Evolutionary conservation across 2,113 vertebrate genomes (phyloP), one percentile per base, ranked within the genome.

Genomic region (human (Homo sapiens)): DNA sequence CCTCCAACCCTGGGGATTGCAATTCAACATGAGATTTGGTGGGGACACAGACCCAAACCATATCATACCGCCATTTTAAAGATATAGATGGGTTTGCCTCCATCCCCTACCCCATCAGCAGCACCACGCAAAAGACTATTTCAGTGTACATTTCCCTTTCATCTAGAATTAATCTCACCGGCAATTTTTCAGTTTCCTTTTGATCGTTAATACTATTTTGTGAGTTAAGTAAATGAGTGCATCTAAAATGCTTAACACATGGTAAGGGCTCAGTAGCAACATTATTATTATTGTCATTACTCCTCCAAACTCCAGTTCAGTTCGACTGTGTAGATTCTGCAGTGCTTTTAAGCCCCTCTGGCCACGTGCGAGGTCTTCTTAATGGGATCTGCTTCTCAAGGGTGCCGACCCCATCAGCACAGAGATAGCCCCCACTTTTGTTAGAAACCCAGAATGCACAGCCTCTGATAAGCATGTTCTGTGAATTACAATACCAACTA

Each of bases 111-210:
- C 8, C 27, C 43, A 1, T 95, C 52, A 85, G 4, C 40, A 38
- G 55, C 32, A 45, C 35, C 22, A 40, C 35, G 35, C 7, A 43
- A 73, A 55, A 79, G 20, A 82, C 25, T 57, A 0, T 32, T 73
- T 40, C 80, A 72, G 22, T 88, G 5, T 32, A 14, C 4, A 8
- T n/a, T 81, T 95, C 55, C 52, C 23, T 48, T 91, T 78, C 52
- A 48, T 35, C 12, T 72, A 68, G 70, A 48, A 85, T 87, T 88
- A 73, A 17, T 18, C 40, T 94, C 48, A 55, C 14, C 11, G 23
- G 27, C 45, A 64, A 48, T 30, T 38, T 85, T 95, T 92, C 25
- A 13, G 4, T 79, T 93, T 79, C 48, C 38, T 76, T 92, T 89
- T 52, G 23, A 25, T 72, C 73, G 9, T 68, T 90, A 68, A 50